phyloP scores from a whole-genome alignment of 2,888 invertebrate genomes.

The Microplitis manilae region DNA sequence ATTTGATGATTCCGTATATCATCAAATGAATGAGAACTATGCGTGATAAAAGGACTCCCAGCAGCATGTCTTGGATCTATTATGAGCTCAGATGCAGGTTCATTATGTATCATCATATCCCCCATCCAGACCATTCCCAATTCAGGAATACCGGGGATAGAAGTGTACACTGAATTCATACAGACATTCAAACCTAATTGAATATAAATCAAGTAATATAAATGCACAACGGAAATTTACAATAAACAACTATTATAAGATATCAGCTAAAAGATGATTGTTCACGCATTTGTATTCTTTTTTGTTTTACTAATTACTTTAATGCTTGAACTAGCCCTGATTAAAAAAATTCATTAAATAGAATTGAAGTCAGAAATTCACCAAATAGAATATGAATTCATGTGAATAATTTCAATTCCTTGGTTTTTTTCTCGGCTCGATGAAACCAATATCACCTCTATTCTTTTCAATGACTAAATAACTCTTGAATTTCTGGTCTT shows the following conservation, averaged over 20 bases:
- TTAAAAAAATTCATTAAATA: no score
- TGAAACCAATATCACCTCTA: no score
- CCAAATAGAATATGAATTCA: no score
- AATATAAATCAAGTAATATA: conserved; percentile 12
- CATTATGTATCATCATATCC: conserved; percentile 70
- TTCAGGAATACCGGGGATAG: conserved; percentile 75
- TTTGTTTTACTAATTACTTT: no score
- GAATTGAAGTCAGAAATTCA: no score
- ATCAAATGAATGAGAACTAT: conserved; percentile 65
- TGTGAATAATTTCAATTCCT: no score
- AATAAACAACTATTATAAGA: not conserved
- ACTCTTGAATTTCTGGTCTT: no score
- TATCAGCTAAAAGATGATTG: not conserved
- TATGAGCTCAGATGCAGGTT: conserved; percentile 68
- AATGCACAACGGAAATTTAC: not conserved
- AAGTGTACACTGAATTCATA: conserved; percentile 68
- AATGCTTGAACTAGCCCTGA: not conserved
- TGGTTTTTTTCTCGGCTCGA: no score
- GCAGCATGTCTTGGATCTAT: conserved; percentile 67
- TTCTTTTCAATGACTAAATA: no score
- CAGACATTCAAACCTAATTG: conserved; percentile 63
- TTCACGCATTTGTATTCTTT: not conserved
- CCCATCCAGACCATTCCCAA: conserved; percentile 82
- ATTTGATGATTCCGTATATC: conserved; percentile 69
- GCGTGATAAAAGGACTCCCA: conserved; percentile 67